Base-by-base conservation (phyloP, 2,888 invertebrate species). In the Pelosia muscerda region DNA sequence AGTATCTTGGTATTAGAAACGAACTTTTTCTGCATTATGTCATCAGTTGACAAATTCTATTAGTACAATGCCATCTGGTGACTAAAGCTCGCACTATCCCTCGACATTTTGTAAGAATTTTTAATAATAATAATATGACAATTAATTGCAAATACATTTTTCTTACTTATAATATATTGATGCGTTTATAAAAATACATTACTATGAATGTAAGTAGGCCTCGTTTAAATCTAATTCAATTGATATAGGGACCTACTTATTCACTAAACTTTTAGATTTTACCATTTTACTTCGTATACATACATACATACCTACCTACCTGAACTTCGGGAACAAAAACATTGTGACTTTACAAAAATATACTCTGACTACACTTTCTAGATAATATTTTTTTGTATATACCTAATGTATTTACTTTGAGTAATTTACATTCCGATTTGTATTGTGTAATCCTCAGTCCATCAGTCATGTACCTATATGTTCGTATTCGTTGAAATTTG, bases 361-460 rank as follows among this genome's bases (percentile, higher is more conserved):
- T 83, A 77, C 73, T 78, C 78, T 77, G 77, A 75, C 71, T 71
- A 78, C 75, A 75, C 73, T 85, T 86, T 85, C 77, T 84, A 81
- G 76, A 75, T 73, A 63, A 72, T 82, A 83, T 82, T 84, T 85
- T n/a, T 86, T 86, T 87, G 83, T 85, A 87, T 79, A 82, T 82
- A n/a, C n/a, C n/a, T n/a, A 84, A 82, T 85, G 91, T 91, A 91
- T 92, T 92, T 92, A 92, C 82, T 86, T 89, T 76, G 78, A 85
- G 83, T 86, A 82, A 75, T 78, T 72, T 86, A 92, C 92, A 93
- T 93, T 93, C 93, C 93, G 92, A 80, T 88, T 83, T 86, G 72
- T 89, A 87, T 80, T 73, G 78, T 81, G 69, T 85, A 81, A 72
- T 76, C 86, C 87, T 89, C 89, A 89, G 87, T 91, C 87, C 86